Evolutionary conservation across 2,888 invertebrate species (phyloP), one percentile per base, ranked within the genome.

Genomic region (Calameuta filiformis): DNA sequence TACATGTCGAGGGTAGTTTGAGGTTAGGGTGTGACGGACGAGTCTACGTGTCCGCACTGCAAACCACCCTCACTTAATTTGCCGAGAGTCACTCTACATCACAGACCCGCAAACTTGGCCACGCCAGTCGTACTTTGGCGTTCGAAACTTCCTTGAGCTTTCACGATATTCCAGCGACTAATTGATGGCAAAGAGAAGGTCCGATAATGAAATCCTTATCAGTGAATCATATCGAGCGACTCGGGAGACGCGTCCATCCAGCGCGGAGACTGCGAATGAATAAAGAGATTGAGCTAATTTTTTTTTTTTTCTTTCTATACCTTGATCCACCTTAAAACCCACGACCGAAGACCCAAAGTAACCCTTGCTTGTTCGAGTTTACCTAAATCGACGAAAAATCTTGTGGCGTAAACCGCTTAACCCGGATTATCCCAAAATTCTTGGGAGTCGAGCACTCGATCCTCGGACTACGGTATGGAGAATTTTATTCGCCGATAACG

Each of bases 1-100:
- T 56, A 56, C 56, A 56, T 34, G 31, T 31, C 71, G 82, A 81
- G 77, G 80, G 83, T 79, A 79, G 80, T 77, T 75, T 78, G 82
- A 75, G 77, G 86, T 85, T 83, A 83, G 81, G 79, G 81, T 84
- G 87, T 87, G 86, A 86, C 85, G 85, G 85, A 87, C 86, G 85
- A 81, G 84, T 85, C 82, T 87, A 87, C 86, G 87, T 87, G 86
- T 85, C 85, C 82, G 86, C 84, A 84, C 87, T 86, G 83, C 87
- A 85, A 86, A 86, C 86, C 85, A 81, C 83, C 85, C 86, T 84
- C 86, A 84, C 87, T 86, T 86, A 87, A 86, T 86, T 86, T 87
- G 87, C 86, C 84, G 85, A 87, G 84, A 85, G 86, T 86, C 83
- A 75, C 80, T 80, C 85, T 87, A 87, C 80, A 86, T 86, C 87